Conservation (phyloP, 2,113 vertebrate genomes). For the Pyxicephalus adspersus region DNA sequence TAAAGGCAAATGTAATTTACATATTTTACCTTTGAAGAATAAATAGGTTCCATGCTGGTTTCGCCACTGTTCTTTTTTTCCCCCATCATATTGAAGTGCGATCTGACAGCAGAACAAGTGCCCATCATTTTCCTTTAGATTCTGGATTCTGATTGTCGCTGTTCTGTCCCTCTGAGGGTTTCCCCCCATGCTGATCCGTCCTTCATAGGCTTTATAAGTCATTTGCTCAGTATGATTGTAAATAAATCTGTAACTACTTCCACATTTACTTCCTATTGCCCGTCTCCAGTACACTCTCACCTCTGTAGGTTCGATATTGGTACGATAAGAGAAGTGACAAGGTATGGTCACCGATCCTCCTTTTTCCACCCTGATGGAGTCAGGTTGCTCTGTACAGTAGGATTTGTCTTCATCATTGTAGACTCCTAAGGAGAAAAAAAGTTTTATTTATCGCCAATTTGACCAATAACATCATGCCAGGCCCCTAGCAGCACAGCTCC, state of each 20-base stretch:
- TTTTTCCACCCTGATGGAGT: background rate
- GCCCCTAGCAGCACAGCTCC: too few relatives aligned
- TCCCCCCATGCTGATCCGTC: constrained; percentile 37
- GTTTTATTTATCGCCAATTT: too few relatives aligned
- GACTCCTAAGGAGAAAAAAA: constrained; percentile 1
- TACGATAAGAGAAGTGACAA: constrained; percentile 37
- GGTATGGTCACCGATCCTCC: constrained; percentile 1
- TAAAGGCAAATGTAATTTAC: too few relatives aligned
- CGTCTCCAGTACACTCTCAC: constrained; percentile 47
- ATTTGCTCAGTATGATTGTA: constrained; percentile 1
- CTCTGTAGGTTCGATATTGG: background rate
- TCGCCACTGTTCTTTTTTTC: background rate
- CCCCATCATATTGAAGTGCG: fast-evolving
- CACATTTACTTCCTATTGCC: background rate
- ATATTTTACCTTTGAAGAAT: constrained; percentile 17
- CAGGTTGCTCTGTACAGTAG: constrained; percentile 20
- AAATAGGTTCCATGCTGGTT: constrained; percentile 4
- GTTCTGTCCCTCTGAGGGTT: background rate
- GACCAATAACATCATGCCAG: too few relatives aligned
- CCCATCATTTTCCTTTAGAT: background rate
- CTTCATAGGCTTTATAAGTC: background rate
- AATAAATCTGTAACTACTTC: background rate
- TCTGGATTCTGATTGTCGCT: constrained; percentile 24
- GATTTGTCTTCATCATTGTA: background rate
- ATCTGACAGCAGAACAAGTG: constrained; percentile 41